Evolutionary conservation across 1,140 invertebrate genomes (phyloP).

Genomic region (Pseudomyrmex sp.): DNA sequence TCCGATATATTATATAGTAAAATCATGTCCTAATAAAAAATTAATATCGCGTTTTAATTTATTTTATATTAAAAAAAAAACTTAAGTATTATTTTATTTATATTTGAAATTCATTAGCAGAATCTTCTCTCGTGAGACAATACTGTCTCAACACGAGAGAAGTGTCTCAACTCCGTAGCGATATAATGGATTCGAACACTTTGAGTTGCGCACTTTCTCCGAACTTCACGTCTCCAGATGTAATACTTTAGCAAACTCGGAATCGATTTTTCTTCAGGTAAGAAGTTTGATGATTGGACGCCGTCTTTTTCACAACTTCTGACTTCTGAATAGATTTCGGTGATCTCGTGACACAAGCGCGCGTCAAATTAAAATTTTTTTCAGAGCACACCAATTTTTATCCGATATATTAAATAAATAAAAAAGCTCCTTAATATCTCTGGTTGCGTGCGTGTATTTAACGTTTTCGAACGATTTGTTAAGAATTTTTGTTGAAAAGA

Average conservation of each 20-base stretch:
- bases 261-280: background rate
- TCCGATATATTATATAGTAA: no score
- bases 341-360: background rate
- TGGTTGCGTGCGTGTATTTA: background rate
- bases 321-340: background rate
- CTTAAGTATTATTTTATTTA: no score
- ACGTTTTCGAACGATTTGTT: background rate
- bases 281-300: background rate
- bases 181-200: background rate
- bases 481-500: background rate
- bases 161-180: background rate
- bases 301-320: background rate
- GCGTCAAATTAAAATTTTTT: background rate
- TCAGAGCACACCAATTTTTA: background rate
- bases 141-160: background rate
- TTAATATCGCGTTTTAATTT: no score
- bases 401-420: no score
- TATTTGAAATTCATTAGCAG: background rate
- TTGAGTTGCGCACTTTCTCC: conserved; percentile 5
- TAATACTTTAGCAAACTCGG: background rate
- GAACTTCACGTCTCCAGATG: background rate
- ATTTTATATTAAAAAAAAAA: no score
- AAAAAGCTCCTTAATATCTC: no score
- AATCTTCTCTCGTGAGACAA: background rate
- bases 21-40: no score